Evolutionary conservation across 2,888 invertebrate species (phyloP), one percentile per base, ranked within the genome.

Genomic region (Mechanitis messenoides): DNA sequence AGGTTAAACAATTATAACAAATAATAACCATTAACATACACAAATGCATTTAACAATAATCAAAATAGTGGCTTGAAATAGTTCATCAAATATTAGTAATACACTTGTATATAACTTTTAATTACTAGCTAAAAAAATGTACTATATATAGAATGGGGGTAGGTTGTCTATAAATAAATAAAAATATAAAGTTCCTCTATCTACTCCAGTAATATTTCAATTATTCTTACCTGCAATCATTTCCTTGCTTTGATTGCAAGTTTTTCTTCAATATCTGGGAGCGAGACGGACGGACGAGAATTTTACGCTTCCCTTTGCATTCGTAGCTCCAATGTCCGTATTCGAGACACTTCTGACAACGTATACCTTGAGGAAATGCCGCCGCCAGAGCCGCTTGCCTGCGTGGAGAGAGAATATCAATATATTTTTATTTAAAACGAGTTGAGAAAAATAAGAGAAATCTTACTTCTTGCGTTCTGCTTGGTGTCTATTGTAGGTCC

Each of bases 241-340:
- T 83, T 63, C 81, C 82, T 62, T 87, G 79, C 47, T 78, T 82
- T 9, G 79, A 72, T 67, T 88, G 91, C 59, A 92, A 63, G 68
- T 91, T 92, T 70, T 91, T 97, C 74, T 94, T 95, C 68, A 98
- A 84, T 65, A 94, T 92, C 71, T 94, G 93, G 1, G 97, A 96
- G 60, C 97, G 93, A 0, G 97, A 97, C 4, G 94, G 93, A 62
- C 97, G 92, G 72, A 96, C 94, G 3, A 97, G 88, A 81, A 94
- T 95, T 86, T 98, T 98, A 65, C 97, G 92, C 83, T 97, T 97
- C 12, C 95, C 95, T 70, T 93, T 96, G 79, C 98, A 98, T 82
- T 97, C 96, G 75, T 96, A 98, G 64, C 97, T 97, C 97, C 97
- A 98, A 80, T 98, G 98, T 0, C 98, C 98, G 76, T 93, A 93